A percentile compares a stretch with the other conserved stretches of the same genome.
These are phyloP conservation scores for Labeo rohita DNA, from an alignment of 2,113 vertebrate genomes.

Conservation along the genomic window DNA sequence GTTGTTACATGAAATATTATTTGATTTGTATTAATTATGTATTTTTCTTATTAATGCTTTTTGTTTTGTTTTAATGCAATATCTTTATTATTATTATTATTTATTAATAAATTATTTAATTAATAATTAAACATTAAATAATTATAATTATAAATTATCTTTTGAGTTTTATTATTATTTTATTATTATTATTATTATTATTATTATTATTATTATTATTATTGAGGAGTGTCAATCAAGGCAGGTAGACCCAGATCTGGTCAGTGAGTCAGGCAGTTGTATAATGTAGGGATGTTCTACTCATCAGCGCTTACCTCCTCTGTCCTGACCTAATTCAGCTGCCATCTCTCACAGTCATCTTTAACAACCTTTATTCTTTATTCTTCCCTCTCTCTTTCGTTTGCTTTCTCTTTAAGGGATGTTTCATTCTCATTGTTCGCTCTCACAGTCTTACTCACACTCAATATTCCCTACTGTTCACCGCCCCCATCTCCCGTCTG, in stretches of 20 bases:
- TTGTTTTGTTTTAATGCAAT: no score
- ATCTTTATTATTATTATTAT: neutral
- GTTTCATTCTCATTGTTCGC: neutral
- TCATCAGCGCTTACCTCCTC: slow-evolving; percentile 16
- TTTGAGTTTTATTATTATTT: neutral
- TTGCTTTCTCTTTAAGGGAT: neutral
- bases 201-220: neutral
- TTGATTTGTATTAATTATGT: no score
- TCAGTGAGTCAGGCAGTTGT: neutral
- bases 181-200: no score
- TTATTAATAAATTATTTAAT: no score
- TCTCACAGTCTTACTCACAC: neutral
- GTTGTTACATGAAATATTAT: no score
- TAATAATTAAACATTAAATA: neutral
- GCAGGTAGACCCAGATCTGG: neutral
- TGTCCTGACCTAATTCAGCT: slow-evolving; percentile 41
- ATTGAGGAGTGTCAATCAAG: neutral
- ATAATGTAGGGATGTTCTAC: slow-evolving; percentile 5
- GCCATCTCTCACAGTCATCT: neutral
- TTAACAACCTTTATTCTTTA: neutral
- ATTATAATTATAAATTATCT: neutral
- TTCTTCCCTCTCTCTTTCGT: neutral
- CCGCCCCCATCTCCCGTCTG: slow-evolving; percentile 24
- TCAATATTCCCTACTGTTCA: neutral
- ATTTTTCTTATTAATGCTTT: no score